These are phyloP conservation scores for Pterostichus niger DNA, from an alignment of 2,888 invertebrate species.

Conservation along the genomic window DNA sequence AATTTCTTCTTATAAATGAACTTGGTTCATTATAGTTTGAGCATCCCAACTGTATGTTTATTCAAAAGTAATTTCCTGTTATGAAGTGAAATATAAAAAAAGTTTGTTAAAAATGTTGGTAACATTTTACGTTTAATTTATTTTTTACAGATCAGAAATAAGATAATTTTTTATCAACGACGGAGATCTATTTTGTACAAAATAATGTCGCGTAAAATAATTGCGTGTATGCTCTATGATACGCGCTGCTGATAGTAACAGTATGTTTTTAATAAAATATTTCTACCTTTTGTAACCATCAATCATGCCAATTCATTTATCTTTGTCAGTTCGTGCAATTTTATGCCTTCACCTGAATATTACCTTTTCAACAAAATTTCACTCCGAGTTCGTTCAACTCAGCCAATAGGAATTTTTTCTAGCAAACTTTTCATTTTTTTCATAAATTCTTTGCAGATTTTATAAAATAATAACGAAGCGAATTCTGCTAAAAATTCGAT, in stretches of 20 bases:
- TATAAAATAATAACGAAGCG: too few relatives aligned
- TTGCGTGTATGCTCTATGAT: constrained; percentile 16
- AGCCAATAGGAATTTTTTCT: not conserved
- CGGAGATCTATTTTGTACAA: constrained; percentile 8
- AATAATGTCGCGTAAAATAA: not conserved
- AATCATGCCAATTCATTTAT: constrained; percentile 25
- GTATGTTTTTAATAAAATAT: constrained; percentile 22
- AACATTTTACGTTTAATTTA: not conserved
- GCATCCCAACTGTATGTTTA: too few relatives aligned
- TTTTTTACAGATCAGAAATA: constrained; percentile 5
- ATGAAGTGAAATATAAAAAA: too few relatives aligned
- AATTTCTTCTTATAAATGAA: too few relatives aligned
- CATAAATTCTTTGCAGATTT: too few relatives aligned
- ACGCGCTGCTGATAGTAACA: constrained; percentile 25
- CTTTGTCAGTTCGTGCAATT: constrained; percentile 31
- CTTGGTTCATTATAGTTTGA: too few relatives aligned
- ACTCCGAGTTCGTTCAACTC: not conserved
- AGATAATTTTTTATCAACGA: not conserved
- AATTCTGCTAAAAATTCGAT: too few relatives aligned
- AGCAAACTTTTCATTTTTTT: not conserved
- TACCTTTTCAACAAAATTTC: constrained; percentile 13
- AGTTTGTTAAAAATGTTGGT: too few relatives aligned
- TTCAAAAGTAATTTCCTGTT: not conserved
- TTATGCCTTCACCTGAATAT: constrained; percentile 39
- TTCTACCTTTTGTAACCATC: constrained; percentile 22